Conservation (phyloP, 2,797 vertebrate genomes). For the Austrolebias charrua region DNA sequence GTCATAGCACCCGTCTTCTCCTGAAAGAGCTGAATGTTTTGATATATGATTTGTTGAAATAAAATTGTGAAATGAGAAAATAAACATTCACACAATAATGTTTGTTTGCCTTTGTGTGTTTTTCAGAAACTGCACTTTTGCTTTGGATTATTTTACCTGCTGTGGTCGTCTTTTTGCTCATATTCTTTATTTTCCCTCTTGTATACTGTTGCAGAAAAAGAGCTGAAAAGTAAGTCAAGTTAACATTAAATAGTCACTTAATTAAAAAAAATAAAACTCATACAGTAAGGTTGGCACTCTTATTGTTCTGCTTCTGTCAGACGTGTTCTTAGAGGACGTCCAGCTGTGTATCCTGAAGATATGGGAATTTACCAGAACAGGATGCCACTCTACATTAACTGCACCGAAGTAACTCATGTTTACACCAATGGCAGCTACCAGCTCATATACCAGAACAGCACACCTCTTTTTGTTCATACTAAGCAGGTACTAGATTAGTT, state of each 20-base stretch:
- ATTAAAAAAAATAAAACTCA: not conserved
- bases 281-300: not conserved
- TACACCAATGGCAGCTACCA: slow-evolving; percentile 85
- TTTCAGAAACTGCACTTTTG: slow-evolving; percentile 40
- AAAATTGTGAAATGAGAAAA: too few species aligned
- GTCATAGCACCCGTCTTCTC: too few species aligned
- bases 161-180: slow-evolving; percentile 40
- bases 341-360: slow-evolving; percentile 50
- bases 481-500: slow-evolving; percentile 63
- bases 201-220: slow-evolving; percentile 62
- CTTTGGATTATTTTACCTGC: slow-evolving; percentile 67
- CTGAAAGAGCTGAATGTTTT: too few species aligned
- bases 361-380: slow-evolving; percentile 70
- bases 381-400: slow-evolving; percentile 80
- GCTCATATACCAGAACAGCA: slow-evolving; percentile 82
- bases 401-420: slow-evolving; percentile 80
- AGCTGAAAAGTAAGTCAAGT: slow-evolving; percentile 59
- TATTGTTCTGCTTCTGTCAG: slow-evolving; percentile 36
- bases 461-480: slow-evolving; percentile 74
- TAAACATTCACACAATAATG: too few species aligned
- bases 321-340: slow-evolving; percentile 39
- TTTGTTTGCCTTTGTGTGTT: slow-evolving; percentile 1
- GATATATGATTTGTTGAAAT: too few species aligned
- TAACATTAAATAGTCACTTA: not conserved
- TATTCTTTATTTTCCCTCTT: slow-evolving; percentile 53